A percentile compares a stretch with the other conserved stretches of the same genome.
Conservation (phyloP, 2,797 vertebrate species). For the Merluccius polli region DNA sequence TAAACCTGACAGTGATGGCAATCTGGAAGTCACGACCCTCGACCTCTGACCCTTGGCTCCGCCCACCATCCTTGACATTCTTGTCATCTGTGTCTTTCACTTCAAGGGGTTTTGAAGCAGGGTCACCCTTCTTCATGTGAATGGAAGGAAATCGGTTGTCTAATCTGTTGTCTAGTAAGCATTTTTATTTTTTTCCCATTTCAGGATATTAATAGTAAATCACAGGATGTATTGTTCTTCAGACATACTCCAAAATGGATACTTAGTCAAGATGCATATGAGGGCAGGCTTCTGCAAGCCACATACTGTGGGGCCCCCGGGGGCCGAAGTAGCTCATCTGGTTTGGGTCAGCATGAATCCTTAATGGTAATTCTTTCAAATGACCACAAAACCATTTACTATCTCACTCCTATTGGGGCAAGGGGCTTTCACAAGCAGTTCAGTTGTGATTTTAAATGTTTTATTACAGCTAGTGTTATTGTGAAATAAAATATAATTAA, state of each 20-base stretch:
- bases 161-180: not conserved
- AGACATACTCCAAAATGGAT: not conserved
- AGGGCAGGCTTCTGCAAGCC: not conserved
- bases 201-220: not conserved
- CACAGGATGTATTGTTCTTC: not conserved
- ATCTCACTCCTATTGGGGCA: not conserved
- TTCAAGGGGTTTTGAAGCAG: constrained; percentile 30
- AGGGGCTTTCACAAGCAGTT: constrained; percentile 5
- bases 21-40: constrained; percentile 53
- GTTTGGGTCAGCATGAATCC: constrained; percentile 30
- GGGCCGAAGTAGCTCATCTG: constrained; percentile 18
- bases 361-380: constrained; percentile 25
- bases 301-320: not conserved
- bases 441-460: not conserved
- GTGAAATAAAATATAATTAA: not conserved
- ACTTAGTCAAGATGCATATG: not conserved
- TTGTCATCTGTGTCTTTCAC: constrained; percentile 34
- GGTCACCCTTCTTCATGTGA: not conserved
- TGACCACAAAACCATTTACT: constrained; percentile 5
- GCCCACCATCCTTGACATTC: constrained; percentile 56
- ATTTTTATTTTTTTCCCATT: not conserved
- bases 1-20: constrained; percentile 59
- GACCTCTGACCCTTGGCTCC: constrained; percentile 58
- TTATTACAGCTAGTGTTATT: not conserved
- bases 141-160: not conserved